Evolutionary conservation across 2,888 invertebrate genomes (phyloP), one percentile per base, ranked within the genome.

Genomic region (Fragum fragum): DNA sequence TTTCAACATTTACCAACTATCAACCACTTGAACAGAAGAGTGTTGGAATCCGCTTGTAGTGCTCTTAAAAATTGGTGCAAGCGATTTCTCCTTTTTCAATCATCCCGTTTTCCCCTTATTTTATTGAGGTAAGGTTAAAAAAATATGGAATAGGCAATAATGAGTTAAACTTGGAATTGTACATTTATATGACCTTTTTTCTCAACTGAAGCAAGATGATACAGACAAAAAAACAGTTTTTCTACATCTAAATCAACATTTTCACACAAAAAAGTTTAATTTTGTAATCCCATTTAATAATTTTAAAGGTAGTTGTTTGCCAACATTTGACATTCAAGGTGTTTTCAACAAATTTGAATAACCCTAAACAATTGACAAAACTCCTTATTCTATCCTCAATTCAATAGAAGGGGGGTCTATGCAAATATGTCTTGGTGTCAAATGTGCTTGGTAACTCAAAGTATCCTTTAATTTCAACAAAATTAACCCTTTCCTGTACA

Each of bases 361-460:
- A 55, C 42, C 47, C 47, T 55, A 81, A 68, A 85, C 85, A 85
- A 81, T 79, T 29, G 74, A 71, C 79, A 71, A 61, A 79, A 82
- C 85, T 72, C 71, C 79, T 74, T 77, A 78, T 61, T 26, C 32
- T 18, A 21, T 21, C 21, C 21, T 18, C 11, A 75, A 68, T 59
- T 80, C 52, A 47, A 72, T 66, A 23, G 63, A 69, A 59, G 68
- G 79, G n/a, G 57, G 78, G 72, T 73, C 79, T 85, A 81, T 70
- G 79, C 77, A 85, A 81, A 85, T 77, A 81, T 71, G 68, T 63
- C 69, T 77, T 76, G 76, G 74, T 79, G 77, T 79, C 74, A 29
- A 28, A 55, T 63, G 39, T 16, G 73, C 55, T 61, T 83, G 83
- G 74, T 68, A 79, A 76, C 29, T n/a, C 72, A 53, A 42, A 73